These are phyloP conservation scores for Carabus problematicus DNA, from an alignment of 2,888 invertebrate genomes.

Conservation along the genomic window DNA sequence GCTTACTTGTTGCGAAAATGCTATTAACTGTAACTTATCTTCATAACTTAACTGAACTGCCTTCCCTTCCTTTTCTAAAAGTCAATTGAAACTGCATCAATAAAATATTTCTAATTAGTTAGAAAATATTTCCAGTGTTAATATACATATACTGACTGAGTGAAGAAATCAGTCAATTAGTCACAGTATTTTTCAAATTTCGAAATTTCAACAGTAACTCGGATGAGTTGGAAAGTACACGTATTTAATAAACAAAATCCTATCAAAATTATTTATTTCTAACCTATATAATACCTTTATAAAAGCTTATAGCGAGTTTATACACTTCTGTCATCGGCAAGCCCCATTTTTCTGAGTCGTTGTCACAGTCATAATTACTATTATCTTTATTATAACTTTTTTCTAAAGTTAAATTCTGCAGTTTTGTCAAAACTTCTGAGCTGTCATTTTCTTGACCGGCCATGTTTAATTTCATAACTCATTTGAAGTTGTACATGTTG, in stretches of 20 bases:
- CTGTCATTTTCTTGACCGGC: slow-evolving; percentile 51
- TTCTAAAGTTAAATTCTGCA: slow-evolving; percentile 51
- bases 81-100: slow-evolving; percentile 38
- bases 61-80: slow-evolving; percentile 96
- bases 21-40: slow-evolving; percentile 89
- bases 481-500: slow-evolving; percentile 5
- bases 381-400: slow-evolving; percentile 43
- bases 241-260: slow-evolving; percentile 25
- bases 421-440: slow-evolving; percentile 53
- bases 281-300: slow-evolving; percentile 77
- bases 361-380: slow-evolving; percentile 41
- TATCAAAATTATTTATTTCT: slow-evolving; percentile 8
- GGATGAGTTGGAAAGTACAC: slow-evolving; percentile 15
- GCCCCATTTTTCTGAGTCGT: slow-evolving; percentile 65
- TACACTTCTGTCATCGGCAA: slow-evolving; percentile 82
- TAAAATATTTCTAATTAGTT: neutral
- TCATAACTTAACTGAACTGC: slow-evolving; percentile 93
- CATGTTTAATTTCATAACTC: slow-evolving; percentile 48
- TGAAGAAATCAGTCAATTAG: no score
- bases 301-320: slow-evolving; percentile 87
- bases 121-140: no score
- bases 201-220: slow-evolving; percentile 6
- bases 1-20: slow-evolving; percentile 89
- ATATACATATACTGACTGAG: no score
- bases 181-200: neutral